A percentile compares a stretch with the other conserved stretches of the same genome.
phyloP scores from a whole-genome alignment of 1,140 invertebrate genomes.

The Drosophila bocki region DNA sequence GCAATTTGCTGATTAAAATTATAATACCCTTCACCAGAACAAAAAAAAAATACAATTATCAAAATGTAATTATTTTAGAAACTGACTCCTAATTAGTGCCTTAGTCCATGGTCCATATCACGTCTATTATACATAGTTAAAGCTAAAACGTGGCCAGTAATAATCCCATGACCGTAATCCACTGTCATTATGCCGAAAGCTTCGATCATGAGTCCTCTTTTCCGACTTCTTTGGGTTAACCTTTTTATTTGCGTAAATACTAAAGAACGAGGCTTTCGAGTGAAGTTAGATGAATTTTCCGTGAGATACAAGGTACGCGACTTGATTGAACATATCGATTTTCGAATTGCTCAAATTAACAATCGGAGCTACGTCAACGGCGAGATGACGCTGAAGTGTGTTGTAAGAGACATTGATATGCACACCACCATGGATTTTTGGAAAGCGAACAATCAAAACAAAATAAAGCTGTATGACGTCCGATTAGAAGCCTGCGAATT shows the following conservation, averaged over 20 bases:
- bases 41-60: background rate
- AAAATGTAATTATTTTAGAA: background rate
- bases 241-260: background rate
- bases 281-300: constrained; percentile 39
- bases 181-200: background rate
- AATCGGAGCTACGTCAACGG: constrained; percentile 30
- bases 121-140: background rate
- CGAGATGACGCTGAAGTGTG: constrained; percentile 14
- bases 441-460: constrained; percentile 15
- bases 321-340: constrained; percentile 18
- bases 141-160: background rate
- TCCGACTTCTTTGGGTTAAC: constrained; percentile 12
- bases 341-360: constrained; percentile 7
- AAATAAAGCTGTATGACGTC: constrained; percentile 36
- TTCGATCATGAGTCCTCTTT: constrained; percentile 17
- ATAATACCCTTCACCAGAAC: background rate
- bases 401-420: constrained; percentile 18
- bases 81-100: background rate
- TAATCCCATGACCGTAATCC: background rate
- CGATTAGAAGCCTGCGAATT: constrained; percentile 45
- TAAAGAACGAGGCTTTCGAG: constrained; percentile 30
- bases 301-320: constrained; percentile 11
- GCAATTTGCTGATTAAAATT: background rate
- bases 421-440: constrained; percentile 38
- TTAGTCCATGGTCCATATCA: background rate